Conservation (phyloP, 2,113 vertebrate genomes). For the Sula dactylatra region DNA sequence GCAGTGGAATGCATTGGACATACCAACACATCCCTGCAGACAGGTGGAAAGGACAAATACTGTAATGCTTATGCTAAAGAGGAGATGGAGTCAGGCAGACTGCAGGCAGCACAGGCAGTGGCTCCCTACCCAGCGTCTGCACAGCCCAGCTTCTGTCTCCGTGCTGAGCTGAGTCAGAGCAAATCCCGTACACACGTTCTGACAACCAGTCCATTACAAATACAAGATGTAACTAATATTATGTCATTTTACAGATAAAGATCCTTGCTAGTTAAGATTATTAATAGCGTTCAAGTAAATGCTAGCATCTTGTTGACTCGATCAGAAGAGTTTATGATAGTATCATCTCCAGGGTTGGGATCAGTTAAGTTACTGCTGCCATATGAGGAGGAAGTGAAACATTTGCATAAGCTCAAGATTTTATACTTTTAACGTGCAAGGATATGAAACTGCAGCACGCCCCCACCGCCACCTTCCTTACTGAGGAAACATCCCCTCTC, state of each 20-base stretch:
- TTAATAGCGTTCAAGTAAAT: not conserved
- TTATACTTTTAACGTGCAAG: not conserved
- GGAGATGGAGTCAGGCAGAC: not conserved
- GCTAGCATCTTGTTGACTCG: not conserved
- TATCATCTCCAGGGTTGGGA: not conserved
- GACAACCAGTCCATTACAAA: not conserved
- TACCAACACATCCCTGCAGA: not conserved
- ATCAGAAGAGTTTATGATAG: not conserved
- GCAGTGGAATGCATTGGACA: not conserved
- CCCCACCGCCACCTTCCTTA: not conserved
- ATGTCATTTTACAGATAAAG: not conserved
- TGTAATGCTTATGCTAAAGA: not conserved
- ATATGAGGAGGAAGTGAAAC: conserved; percentile 38
- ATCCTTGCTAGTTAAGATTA: not conserved
- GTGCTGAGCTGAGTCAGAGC: not conserved
- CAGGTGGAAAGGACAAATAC: not conserved
- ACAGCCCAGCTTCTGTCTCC: not conserved
- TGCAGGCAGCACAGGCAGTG: not conserved
- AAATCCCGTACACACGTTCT: not conserved
- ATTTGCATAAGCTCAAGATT: conserved; percentile 33
- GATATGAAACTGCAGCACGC: not conserved
- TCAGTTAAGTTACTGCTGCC: not conserved
- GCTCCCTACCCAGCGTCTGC: not conserved
- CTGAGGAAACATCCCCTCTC: not conserved
- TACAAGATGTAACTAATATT: not conserved